Percentiles rank a stretch among this genome's conserved stretches.
phyloP scores from a whole-genome alignment of 64 coral and sea anemone genomes.

The Pocillopora damicornis region DNA sequence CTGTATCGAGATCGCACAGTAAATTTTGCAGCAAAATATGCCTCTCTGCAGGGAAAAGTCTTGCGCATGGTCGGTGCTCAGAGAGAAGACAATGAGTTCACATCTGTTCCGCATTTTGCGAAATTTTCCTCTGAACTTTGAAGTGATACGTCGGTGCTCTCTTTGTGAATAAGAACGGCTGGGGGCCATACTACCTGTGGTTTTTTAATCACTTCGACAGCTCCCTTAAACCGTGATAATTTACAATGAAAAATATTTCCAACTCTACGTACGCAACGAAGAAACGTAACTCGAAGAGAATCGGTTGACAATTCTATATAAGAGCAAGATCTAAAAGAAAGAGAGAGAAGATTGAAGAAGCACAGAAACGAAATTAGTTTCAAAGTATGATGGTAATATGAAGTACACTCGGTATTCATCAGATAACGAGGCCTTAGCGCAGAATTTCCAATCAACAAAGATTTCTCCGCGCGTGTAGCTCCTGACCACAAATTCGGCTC shows the following conservation, averaged over 20 bases:
- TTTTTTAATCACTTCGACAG: slow-evolving; percentile 30
- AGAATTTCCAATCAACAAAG: slow-evolving; percentile 28
- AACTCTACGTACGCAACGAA: neutral
- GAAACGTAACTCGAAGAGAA: neutral
- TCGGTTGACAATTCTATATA: neutral
- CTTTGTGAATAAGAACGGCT: slow-evolving; percentile 41
- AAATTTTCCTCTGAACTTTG: slow-evolving; percentile 7
- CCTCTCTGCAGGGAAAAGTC: neutral
- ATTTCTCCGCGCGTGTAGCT: neutral
- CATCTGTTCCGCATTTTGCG: slow-evolving; percentile 34
- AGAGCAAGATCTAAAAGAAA: neutral
- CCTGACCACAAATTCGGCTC: neutral
- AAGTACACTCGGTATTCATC: neutral
- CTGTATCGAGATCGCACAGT: neutral
- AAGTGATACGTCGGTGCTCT: slow-evolving; percentile 29
- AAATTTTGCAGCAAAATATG: neutral
- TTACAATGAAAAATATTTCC: neutral
- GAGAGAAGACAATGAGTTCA: neutral
- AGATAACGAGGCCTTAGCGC: slow-evolving; percentile 8
- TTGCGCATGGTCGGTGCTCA: slow-evolving; percentile 6
- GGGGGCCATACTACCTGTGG: slow-evolving; percentile 31
- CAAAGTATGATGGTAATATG: neutral
- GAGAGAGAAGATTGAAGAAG: neutral
- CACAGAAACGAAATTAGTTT: neutral
- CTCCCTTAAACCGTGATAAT: slow-evolving; percentile 17